Evolutionary conservation across 2,113 vertebrate genomes (phyloP).

Genomic region (Amphiprion ocellaris): DNA sequence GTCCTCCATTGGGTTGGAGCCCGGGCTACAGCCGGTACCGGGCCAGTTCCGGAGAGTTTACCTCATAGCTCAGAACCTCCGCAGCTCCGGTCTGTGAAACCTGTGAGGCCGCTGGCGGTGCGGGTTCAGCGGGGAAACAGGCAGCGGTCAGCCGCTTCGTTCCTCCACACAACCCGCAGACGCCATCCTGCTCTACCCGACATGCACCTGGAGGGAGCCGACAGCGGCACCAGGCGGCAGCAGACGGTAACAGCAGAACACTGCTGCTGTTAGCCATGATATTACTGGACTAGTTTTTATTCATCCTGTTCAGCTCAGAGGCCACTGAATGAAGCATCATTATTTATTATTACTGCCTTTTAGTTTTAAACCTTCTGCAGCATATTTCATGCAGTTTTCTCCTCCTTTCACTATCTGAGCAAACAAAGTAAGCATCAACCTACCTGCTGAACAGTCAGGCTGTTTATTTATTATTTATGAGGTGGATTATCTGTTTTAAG

Average conservation of each 20-base stretch:
- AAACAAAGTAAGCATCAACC: no score
- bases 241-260: no score
- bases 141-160: constrained; percentile 63
- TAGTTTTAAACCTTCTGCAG: no score
- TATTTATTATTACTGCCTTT: no score
- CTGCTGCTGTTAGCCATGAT: background rate
- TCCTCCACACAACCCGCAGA: constrained; percentile 54
- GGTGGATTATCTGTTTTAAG: no score
- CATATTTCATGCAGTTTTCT: no score
- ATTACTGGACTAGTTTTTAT: background rate
- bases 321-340: no score
- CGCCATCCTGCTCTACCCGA: constrained; percentile 64
- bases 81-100: constrained; percentile 36
- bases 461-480: no score
- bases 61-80: constrained; percentile 63
- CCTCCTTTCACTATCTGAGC: background rate
- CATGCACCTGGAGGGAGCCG: constrained; percentile 38
- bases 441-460: no score
- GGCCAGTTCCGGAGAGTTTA: constrained; percentile 8
- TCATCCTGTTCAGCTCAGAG: no score
- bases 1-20: background rate
- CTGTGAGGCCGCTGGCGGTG: constrained; percentile 26
- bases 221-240: constrained; percentile 30
- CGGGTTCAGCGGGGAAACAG: constrained; percentile 38
- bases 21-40: background rate